phyloP scores from a whole-genome alignment of 2,797 vertebrate species.

The Schizopygopsis pylzovi region DNA sequence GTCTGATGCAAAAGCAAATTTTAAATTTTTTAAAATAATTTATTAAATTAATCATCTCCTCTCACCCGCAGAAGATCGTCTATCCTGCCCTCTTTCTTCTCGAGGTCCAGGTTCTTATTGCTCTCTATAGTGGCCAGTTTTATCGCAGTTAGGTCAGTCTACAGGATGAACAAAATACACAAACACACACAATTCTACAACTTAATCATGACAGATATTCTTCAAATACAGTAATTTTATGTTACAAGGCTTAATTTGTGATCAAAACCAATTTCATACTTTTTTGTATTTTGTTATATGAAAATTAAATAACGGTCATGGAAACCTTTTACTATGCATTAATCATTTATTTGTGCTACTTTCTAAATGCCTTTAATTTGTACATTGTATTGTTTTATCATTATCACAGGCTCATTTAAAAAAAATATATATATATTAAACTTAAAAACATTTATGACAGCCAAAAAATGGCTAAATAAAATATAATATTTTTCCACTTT shows the following conservation, averaged over 20 bases:
- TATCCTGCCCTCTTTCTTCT: slow-evolving; percentile 99
- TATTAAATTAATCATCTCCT: not conserved
- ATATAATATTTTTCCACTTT: not conserved
- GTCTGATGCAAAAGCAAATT: no score
- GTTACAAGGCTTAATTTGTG: not conserved
- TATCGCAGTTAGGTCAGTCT: slow-evolving; percentile 97
- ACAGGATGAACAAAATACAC: slow-evolving; percentile 56
- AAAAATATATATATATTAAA: no score
- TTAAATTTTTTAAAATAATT: no score
- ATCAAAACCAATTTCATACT: not conserved
- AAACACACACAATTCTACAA: slow-evolving; percentile 36
- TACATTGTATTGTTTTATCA: not conserved
- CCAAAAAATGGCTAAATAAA: not conserved
- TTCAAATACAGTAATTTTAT: not conserved
- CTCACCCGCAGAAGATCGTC: slow-evolving; percentile 98
- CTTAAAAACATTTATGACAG: not conserved
- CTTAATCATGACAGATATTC: not conserved
- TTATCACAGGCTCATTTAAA: not conserved
- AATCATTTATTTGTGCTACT: not conserved
- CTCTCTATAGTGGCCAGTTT: slow-evolving; percentile 98
- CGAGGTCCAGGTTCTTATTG: slow-evolving; percentile 98
- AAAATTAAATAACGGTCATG: not conserved
- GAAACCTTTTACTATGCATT: not conserved
- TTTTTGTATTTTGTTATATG: not conserved
- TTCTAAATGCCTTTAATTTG: not conserved